Percentiles rank a stretch among this genome's conserved stretches.
Evolutionary conservation across 2,888 invertebrate genomes (phyloP).

Genomic region (Eupithecia subfuscata): DNA sequence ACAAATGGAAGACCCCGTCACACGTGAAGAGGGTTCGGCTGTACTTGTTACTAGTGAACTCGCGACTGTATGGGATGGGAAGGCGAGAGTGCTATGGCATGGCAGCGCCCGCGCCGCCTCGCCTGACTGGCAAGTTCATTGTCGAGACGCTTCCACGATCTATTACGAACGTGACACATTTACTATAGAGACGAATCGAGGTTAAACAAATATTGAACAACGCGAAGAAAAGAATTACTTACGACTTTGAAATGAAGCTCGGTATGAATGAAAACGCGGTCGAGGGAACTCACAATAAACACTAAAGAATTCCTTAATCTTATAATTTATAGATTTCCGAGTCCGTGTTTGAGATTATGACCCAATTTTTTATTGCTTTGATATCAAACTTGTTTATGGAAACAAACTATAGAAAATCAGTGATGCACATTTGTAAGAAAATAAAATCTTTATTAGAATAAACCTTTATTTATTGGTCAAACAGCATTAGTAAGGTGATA

Average conservation of each 20-base stretch:
- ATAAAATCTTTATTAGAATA: conserved; percentile 67
- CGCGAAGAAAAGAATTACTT: conserved; percentile 52
- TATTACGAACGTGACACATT: conserved; percentile 67
- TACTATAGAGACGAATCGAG: conserved; percentile 59
- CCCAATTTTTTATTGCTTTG: conserved; percentile 64
- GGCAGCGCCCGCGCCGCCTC: conserved; percentile 36
- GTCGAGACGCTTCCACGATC: conserved; percentile 65
- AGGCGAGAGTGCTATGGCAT: conserved; percentile 24
- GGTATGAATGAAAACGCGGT: conserved; percentile 49
- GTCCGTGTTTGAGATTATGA: conserved; percentile 55
- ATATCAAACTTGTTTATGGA: conserved; percentile 65
- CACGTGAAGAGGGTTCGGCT: conserved; percentile 73
- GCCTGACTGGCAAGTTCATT: conserved; percentile 75
- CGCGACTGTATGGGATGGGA: conserved; percentile 38
- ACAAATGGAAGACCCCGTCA: conserved; percentile 77
- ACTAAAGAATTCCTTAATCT: conserved; percentile 59
- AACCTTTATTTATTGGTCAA: conserved; percentile 65
- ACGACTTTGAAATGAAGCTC: conserved; percentile 49
- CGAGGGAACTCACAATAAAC: conserved; percentile 50
- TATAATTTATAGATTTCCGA: conserved; percentile 59
- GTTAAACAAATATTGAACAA: conserved; percentile 60
- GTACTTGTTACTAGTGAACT: conserved; percentile 30
- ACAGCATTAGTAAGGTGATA: conserved; percentile 57
- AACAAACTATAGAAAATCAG: conserved; percentile 65
- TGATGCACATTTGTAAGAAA: conserved; percentile 58